Evolutionary conservation across 2,113 vertebrate genomes (phyloP).

Genomic region (Chrysemys picta): DNA sequence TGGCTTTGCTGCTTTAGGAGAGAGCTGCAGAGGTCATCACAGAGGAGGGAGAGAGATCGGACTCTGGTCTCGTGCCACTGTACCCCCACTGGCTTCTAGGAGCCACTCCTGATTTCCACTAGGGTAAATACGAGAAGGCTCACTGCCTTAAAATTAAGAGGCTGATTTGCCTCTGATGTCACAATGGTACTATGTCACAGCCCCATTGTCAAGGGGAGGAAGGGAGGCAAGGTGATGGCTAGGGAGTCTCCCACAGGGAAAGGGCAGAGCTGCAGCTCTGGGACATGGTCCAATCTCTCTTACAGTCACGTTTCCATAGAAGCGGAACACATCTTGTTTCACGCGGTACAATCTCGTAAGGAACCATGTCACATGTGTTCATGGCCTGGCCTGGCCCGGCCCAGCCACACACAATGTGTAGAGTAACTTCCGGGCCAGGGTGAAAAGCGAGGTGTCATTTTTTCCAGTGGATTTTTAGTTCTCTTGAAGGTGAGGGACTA

Average conservation of each 20-base stretch:
- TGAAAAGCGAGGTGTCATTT: neutral
- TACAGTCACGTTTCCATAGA: rapidly evolving
- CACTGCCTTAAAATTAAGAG: no score
- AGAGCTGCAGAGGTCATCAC: neutral
- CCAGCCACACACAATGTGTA: neutral
- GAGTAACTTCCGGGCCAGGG: neutral
- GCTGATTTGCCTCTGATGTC: neutral
- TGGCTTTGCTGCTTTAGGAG: neutral
- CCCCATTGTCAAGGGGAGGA: rapidly evolving
- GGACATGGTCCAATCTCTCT: neutral
- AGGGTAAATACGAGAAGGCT: neutral
- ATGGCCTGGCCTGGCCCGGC: no score
- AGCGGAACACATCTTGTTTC: rapidly evolving
- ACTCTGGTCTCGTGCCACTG: neutral
- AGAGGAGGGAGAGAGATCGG: neutral
- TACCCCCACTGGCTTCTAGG: neutral
- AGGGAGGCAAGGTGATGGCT: neutral
- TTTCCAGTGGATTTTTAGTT: neutral
- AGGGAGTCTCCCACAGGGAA: no score
- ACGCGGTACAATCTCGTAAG: rapidly evolving
- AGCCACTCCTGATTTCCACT: neutral
- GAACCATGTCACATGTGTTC: neutral
- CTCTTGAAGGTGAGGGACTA: neutral
- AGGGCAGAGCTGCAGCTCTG: neutral
- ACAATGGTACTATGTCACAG: no score